Conservation (phyloP, 1,140 invertebrate genomes). For the Micrasema longulum region DNA sequence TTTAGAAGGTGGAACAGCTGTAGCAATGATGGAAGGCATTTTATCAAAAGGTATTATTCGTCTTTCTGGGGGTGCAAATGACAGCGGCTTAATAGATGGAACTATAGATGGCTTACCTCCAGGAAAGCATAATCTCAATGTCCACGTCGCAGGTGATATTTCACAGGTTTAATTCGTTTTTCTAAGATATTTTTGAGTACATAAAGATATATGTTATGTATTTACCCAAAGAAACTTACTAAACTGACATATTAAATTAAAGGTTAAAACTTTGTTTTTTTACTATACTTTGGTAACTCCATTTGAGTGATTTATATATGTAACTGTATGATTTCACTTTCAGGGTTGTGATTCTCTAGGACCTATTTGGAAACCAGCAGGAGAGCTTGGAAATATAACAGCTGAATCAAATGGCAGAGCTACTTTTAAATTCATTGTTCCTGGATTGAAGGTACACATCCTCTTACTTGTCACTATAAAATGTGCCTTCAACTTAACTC, state of each 20-base stretch:
- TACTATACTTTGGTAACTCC: not conserved
- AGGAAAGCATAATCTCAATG: slow-evolving; percentile 42
- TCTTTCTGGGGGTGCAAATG: slow-evolving; percentile 32
- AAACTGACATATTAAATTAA: not conserved
- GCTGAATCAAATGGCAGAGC: slow-evolving; percentile 45
- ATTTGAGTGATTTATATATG: not conserved
- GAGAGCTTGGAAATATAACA: slow-evolving; percentile 44
- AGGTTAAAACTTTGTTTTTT: not conserved
- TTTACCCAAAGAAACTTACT: too few relatives aligned
- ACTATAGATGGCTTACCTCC: slow-evolving; percentile 49
- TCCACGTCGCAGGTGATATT: slow-evolving; percentile 50
- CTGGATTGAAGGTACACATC: slow-evolving; percentile 44
- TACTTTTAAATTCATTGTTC: slow-evolving; percentile 49
- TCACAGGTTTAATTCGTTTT: slow-evolving; percentile 37
- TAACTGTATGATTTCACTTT: not conserved
- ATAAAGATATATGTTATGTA: too few relatives aligned
- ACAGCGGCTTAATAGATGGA: slow-evolving; percentile 45
- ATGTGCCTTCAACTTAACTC: too few relatives aligned
- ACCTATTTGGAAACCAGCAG: slow-evolving; percentile 46
- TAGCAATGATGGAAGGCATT: slow-evolving; percentile 47
- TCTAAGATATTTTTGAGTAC: too few relatives aligned
- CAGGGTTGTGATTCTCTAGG: slow-evolving; percentile 52
- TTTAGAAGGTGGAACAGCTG: slow-evolving; percentile 49
- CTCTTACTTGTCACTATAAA: too few relatives aligned
- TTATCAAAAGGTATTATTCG: slow-evolving; percentile 39